Percentiles rank a stretch among this genome's conserved stretches.
phyloP scores from a whole-genome alignment of 2,113 vertebrate genomes.

The Pomatorhinus ruficollis region DNA sequence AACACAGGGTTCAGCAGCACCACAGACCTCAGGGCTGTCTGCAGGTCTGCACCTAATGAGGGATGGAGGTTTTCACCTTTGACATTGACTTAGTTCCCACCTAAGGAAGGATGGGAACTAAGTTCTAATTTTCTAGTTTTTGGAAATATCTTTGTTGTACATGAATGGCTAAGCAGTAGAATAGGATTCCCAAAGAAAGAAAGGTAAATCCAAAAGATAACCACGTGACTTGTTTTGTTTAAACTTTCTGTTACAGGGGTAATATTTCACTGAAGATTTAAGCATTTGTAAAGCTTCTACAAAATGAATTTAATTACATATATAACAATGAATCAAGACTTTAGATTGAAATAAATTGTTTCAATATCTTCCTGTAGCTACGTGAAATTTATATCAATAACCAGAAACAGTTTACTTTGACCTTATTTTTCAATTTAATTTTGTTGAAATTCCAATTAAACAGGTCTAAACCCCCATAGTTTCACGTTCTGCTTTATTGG shows the following conservation, averaged over 20 bases:
- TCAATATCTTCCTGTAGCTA: neutral
- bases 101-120: neutral
- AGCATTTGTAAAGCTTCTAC: neutral
- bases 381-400: constrained; percentile 25
- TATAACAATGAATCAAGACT: neutral
- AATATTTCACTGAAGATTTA: neutral
- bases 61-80: neutral
- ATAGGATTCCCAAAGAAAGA: neutral
- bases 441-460: neutral
- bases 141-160: neutral
- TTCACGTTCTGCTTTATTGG: neutral
- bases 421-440: constrained; percentile 5
- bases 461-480: neutral
- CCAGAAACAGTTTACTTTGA: neutral
- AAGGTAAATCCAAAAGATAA: neutral
- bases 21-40: neutral
- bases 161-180: neutral
- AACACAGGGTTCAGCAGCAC: neutral
- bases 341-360: constrained; percentile 22
- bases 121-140: neutral
- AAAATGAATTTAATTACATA: constrained; percentile 16
- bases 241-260: neutral
- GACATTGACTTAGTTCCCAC: neutral
- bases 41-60: rapidly evolving
- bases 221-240: neutral